Conservation (phyloP, 1,140 invertebrate species). For the Schlechtendalia chinensis region DNA sequence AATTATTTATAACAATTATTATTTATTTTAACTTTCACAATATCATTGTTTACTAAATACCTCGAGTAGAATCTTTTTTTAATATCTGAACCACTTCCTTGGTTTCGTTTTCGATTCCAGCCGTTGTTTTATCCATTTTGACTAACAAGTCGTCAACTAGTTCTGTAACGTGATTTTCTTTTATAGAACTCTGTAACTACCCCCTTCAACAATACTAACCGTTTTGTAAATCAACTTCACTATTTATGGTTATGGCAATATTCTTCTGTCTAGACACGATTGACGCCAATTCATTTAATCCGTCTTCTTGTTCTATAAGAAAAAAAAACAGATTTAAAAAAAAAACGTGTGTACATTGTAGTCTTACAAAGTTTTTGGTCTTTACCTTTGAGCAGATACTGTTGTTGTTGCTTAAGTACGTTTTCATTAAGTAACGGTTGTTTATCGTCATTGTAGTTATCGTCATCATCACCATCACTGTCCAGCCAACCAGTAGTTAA, state of each 20-base stretch:
- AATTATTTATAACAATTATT: slow-evolving; percentile 50
- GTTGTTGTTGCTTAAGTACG: slow-evolving; percentile 35
- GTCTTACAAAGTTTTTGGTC: not conserved
- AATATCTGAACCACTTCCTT: slow-evolving; percentile 52
- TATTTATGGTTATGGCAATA: slow-evolving; percentile 71
- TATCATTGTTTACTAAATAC: not conserved
- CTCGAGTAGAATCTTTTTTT: slow-evolving; percentile 40
- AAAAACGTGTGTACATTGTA: not conserved
- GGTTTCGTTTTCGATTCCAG: slow-evolving; percentile 68
- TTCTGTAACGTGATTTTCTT: slow-evolving; percentile 60
- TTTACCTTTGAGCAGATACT: slow-evolving; percentile 15
- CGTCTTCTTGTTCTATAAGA: slow-evolving; percentile 70
- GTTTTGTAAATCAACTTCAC: slow-evolving; percentile 78
- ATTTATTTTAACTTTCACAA: no score
- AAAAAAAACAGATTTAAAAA: slow-evolving; percentile 11
- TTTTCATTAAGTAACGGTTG: slow-evolving; percentile 30
- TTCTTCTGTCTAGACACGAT: slow-evolving; percentile 76
- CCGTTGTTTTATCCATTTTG: slow-evolving; percentile 70
- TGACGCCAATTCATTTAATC: slow-evolving; percentile 72
- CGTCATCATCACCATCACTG: slow-evolving; percentile 41
- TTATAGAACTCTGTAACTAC: not conserved
- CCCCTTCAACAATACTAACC: slow-evolving; percentile 58
- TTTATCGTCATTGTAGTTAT: slow-evolving; percentile 23
- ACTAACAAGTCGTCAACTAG: slow-evolving; percentile 76
- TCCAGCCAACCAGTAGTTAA: slow-evolving; percentile 27